Base-by-base conservation (phyloP, 2,888 invertebrate genomes). In the Hydropsyche betteni region DNA sequence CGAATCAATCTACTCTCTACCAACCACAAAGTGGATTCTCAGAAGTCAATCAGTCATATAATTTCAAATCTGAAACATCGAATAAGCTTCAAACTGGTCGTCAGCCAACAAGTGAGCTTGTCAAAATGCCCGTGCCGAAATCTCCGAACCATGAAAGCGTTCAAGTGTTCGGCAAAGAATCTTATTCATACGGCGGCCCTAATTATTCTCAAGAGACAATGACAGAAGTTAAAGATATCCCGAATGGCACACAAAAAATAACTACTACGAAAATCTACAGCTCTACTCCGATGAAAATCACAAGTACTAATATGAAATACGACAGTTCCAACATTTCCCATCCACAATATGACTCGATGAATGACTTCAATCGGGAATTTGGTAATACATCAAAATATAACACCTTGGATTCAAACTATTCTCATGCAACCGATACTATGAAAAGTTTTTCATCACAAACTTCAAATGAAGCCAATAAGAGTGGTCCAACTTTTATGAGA, bases 201-300 rank as follows among this genome's bases (percentile, higher is more conserved):
- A 86, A 87, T 72, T 87, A 82, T 78, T 85, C 84, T 81, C 87
- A 88, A 68, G 88, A 88, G 80, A 87, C 87, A 0, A 87, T 85
- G 0, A 88, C 88, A 0, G 89, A 89, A 74, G 87, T 86, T 0
- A 89, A 88, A 76, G 85, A 86, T 51, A 85, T 88, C 64, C 89
- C 89, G 0, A 89, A 89, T 51, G 89, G 89, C 0, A 88, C 87
- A 0, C 85, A 89, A 69, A 89, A 89, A 76, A 85, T 89, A 0
- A 87, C 89, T 0, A 89, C 88, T 0, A 89, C 89, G 0, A 89
- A 89, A 75, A 86, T 89, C 0, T 89, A 89, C 81, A 87, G 88
- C 75, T 89, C 89, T 0, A 88, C 88, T 0, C 89, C 89, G 0
- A 88, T 88, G 0, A 88, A 88, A 72, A 81, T 88, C 7, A 87